phyloP scores from a whole-genome alignment of 2,113 vertebrate genomes.

The Atlantisia rogersi region DNA sequence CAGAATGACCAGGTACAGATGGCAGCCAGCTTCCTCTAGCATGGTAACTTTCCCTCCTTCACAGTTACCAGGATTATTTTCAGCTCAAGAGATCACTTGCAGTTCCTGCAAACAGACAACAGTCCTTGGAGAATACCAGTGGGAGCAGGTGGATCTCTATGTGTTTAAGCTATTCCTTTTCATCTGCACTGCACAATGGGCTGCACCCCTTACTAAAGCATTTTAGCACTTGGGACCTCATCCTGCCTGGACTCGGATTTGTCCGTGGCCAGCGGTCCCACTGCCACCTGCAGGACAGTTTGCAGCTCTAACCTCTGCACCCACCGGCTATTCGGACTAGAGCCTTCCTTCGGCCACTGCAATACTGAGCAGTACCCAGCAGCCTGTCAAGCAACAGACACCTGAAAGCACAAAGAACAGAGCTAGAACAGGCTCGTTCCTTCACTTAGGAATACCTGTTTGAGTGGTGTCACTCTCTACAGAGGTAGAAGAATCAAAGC shows the following conservation, averaged over 20 bases:
- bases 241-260: neutral
- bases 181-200: neutral
- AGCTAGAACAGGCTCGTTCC: neutral
- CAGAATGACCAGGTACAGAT: neutral
- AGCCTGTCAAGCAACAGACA: neutral
- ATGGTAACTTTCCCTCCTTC: neutral
- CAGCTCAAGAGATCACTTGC: neutral
- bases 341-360: neutral
- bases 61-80: neutral
- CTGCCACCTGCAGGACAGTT: neutral
- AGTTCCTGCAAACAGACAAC: neutral
- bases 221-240: neutral
- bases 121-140: accelerated
- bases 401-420: neutral
- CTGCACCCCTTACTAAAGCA: neutral
- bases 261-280: neutral
- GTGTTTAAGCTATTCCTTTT: neutral
- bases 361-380: neutral
- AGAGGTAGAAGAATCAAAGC: neutral
- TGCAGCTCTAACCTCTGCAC: neutral
- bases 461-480: neutral
- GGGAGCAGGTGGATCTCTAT: neutral
- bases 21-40: neutral
- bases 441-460: neutral
- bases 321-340: neutral